Conservation (phyloP, 2,888 invertebrate genomes). For the Steromphala cineraria region DNA sequence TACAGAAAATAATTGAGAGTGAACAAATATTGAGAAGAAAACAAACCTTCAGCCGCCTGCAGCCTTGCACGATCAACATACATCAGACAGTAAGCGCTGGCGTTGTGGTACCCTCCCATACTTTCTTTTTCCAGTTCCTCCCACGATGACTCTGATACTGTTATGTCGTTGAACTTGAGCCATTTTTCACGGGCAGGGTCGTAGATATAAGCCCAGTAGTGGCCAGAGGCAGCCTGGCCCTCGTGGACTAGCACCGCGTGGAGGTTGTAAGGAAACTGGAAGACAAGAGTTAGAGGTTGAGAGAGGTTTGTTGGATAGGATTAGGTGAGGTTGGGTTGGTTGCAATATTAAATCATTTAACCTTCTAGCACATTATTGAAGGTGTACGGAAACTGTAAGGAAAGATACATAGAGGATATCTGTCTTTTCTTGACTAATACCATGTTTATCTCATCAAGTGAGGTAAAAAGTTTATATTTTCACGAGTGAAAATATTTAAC, state of each 20-base stretch:
- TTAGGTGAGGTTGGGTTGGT: background rate
- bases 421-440: no score
- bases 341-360: no score
- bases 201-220: conserved; percentile 77
- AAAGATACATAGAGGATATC: no score
- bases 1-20: no score
- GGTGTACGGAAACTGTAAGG: no score
- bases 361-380: no score
- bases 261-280: conserved; percentile 74
- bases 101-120: conserved; percentile 76
- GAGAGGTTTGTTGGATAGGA: background rate
- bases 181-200: conserved; percentile 69
- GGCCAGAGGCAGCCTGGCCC: conserved; percentile 77
- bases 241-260: conserved; percentile 77
- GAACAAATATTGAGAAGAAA: background rate
- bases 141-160: conserved; percentile 75
- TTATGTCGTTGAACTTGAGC: conserved; percentile 77
- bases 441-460: no score
- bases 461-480: no score
- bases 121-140: conserved; percentile 76
- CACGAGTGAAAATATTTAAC: no score
- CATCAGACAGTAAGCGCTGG: conserved; percentile 77
- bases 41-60: conserved; percentile 28
- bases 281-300: background rate
- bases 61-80: conserved; percentile 73